phyloP scores from a whole-genome alignment of 2,888 invertebrate species.

The Megamerina dolium region DNA sequence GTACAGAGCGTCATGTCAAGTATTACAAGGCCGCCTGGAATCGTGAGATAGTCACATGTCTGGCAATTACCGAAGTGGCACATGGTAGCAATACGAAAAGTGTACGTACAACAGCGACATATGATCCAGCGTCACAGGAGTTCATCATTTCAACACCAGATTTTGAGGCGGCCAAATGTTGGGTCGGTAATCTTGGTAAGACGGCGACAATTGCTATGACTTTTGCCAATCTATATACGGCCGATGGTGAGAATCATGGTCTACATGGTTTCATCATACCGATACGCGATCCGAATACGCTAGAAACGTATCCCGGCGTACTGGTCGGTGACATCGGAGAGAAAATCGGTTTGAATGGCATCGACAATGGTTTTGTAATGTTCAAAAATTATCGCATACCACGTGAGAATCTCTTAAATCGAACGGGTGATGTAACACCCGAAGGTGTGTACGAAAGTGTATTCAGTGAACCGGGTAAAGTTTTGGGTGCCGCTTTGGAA shows the following conservation, averaged over 20 bases:
- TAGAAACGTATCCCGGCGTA: conserved; percentile 75
- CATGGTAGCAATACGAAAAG: conserved; percentile 93
- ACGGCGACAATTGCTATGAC: conserved; percentile 80
- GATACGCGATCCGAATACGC: conserved; percentile 69
- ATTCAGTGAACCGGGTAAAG: conserved; percentile 81
- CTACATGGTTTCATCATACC: conserved; percentile 87
- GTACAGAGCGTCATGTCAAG: conserved; percentile 67
- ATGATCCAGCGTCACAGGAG: conserved; percentile 67
- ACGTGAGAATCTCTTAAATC: conserved; percentile 74
- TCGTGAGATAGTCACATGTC: conserved; percentile 71
- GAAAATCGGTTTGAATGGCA: conserved; percentile 84
- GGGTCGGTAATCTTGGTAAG: conserved; percentile 90
- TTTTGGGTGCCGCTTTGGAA: conserved; percentile 79
- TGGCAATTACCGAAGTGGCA: conserved; percentile 87
- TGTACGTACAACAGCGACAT: conserved; percentile 85
- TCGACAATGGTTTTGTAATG: conserved; percentile 88
- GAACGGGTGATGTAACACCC: conserved; percentile 81
- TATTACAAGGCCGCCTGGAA: conserved; percentile 65
- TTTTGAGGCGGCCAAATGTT: conserved; percentile 93
- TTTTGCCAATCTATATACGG: conserved; percentile 83
- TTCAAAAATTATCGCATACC: conserved; percentile 86
- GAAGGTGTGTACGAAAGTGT: conserved; percentile 84
- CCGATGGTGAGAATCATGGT: conserved; percentile 72
- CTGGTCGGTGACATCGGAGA: conserved; percentile 89
- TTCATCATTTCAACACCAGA: conserved; percentile 89